A percentile compares a stretch with the other conserved stretches of the same genome.
These are phyloP conservation scores for Pachycephus smyrnensis DNA, from an alignment of 2,888 invertebrate species.

Conservation along the genomic window DNA sequence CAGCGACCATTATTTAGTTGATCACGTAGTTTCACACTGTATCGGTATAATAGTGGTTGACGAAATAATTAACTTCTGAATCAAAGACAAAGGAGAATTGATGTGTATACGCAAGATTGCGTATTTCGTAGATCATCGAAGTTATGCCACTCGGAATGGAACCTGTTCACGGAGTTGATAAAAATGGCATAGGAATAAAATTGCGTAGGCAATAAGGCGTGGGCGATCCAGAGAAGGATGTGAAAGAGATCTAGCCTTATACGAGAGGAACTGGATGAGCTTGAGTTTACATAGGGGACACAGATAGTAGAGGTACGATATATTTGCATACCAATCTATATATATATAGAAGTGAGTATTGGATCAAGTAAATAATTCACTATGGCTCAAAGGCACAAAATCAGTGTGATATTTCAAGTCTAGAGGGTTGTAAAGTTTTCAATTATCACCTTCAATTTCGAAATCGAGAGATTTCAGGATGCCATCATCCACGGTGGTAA, in stretches of 20 bases:
- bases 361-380: neutral
- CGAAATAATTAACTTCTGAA: neutral
- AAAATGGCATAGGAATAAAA: conserved; percentile 12
- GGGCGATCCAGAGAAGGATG: conserved; percentile 52
- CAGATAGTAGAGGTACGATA: neutral
- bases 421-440: neutral
- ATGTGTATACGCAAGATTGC: neutral
- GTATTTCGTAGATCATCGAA: neutral
- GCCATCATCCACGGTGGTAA: neutral
- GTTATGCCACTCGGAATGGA: neutral
- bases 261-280: conserved; percentile 30
- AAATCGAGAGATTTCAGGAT: neutral
- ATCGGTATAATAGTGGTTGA: neutral
- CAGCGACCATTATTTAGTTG: conserved; percentile 18
- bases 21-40: neutral
- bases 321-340: neutral
- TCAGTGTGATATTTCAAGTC: neutral
- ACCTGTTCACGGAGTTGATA: neutral
- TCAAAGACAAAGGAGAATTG: neutral
- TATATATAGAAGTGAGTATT: too few species aligned
- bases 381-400: neutral
- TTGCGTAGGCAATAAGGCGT: conserved; percentile 45
- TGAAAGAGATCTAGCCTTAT: conserved; percentile 51
- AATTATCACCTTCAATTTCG: neutral
- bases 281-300: neutral